A percentile compares a stretch with the other conserved stretches of the same genome.
phyloP scores from a whole-genome alignment of 2,888 invertebrate species.

The Cetonia aurata region DNA sequence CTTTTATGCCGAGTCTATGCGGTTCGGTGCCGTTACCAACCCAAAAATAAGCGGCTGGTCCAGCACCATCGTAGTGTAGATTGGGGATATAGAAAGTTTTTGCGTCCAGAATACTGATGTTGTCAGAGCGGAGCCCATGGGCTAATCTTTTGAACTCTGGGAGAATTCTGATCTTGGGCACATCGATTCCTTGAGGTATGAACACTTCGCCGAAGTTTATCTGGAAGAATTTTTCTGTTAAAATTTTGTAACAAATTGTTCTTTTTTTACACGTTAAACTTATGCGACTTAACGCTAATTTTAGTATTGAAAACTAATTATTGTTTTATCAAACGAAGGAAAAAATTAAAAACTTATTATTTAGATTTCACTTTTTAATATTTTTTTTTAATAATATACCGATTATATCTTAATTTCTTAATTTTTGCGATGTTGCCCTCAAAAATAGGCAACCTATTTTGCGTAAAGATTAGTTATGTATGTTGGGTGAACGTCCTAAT shows the following conservation, averaged over 20 bases:
- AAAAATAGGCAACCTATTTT: too few species aligned
- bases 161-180: constrained; percentile 83
- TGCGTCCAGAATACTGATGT: constrained; percentile 91
- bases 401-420: too few species aligned
- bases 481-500: too few species aligned
- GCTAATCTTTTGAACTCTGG: constrained; percentile 90
- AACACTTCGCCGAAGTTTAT: constrained; percentile 91
- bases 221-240: constrained; percentile 67
- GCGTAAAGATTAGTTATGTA: too few species aligned
- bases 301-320: too few species aligned
- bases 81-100: constrained; percentile 94
- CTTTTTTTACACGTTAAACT: neutral
- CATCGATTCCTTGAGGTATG: constrained; percentile 81
- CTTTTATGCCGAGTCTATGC: constrained; percentile 84
- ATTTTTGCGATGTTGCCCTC: too few species aligned
- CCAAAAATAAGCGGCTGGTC: constrained; percentile 95
- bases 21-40: constrained; percentile 91
- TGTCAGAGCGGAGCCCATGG: constrained; percentile 90
- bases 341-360: constrained; percentile 35
- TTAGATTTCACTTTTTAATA: too few species aligned
- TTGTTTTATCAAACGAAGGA: too few species aligned
- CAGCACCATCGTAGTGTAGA: constrained; percentile 91
- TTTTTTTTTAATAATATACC: too few species aligned
- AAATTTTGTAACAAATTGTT: neutral
- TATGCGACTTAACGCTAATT: neutral